Conservation (phyloP, 2,888 invertebrate genomes). For the Erynnis tages region DNA sequence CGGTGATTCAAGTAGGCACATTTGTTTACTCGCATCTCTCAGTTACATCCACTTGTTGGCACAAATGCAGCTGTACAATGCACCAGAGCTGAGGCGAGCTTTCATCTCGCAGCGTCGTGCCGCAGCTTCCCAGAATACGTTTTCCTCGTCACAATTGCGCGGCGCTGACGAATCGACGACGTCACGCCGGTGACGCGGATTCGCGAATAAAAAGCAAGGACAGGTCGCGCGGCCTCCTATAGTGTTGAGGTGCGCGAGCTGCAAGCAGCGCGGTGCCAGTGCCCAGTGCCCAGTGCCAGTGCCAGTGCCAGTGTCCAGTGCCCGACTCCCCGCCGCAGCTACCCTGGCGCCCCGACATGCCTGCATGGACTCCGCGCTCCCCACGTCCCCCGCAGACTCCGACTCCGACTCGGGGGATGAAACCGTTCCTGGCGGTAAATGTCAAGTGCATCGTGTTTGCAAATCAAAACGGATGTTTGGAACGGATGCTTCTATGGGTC, state of each 20-base stretch:
- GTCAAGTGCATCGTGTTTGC: neutral
- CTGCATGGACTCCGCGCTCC: slow-evolving; percentile 65
- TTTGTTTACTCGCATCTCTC: too few species aligned
- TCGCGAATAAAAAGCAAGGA: slow-evolving; percentile 57
- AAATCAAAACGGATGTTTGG: neutral
- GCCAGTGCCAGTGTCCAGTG: slow-evolving; percentile 19
- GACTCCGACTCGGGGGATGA: slow-evolving; percentile 58
- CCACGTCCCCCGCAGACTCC: slow-evolving; percentile 50
- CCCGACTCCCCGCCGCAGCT: slow-evolving; percentile 26
- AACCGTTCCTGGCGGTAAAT: slow-evolving; percentile 79
- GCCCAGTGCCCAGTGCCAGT: neutral
- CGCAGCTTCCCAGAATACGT: slow-evolving; percentile 73
- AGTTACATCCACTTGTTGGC: neutral
- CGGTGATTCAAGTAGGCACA: too few species aligned
- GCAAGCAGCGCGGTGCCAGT: slow-evolving; percentile 17
- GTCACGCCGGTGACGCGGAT: slow-evolving; percentile 63
- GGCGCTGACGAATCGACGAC: slow-evolving; percentile 63
- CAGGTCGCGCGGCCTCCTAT: slow-evolving; percentile 58
- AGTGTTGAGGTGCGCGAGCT: slow-evolving; percentile 41
- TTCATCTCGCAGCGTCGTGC: slow-evolving; percentile 12
- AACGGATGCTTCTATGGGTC: too few species aligned
- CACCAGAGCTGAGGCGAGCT: slow-evolving; percentile 6
- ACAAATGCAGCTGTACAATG: neutral
- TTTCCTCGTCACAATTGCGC: slow-evolving; percentile 63
- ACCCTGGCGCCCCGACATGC: slow-evolving; percentile 73